A percentile compares a stretch with the other conserved stretches of the same genome.
Conservation (phyloP, 1,140 invertebrate genomes). For the Trypoxylus dichotomus region DNA sequence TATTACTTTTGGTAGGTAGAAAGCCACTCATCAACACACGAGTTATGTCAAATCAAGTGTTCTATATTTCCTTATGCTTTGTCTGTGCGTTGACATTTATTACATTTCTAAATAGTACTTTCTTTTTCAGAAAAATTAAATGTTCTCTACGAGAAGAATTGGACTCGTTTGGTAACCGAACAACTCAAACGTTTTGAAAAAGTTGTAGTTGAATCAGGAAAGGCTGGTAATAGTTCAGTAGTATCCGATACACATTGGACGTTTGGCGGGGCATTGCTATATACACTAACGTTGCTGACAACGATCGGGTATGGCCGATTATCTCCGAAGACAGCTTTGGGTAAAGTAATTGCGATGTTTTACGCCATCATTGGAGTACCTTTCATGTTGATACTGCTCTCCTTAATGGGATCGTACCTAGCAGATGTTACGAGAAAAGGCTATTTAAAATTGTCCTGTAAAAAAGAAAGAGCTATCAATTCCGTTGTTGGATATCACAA, state of each 20-base stretch:
- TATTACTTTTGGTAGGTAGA: too few species aligned
- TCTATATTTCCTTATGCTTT: too few species aligned
- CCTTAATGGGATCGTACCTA: slow-evolving; percentile 80
- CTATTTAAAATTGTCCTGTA: slow-evolving; percentile 69
- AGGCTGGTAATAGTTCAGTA: slow-evolving; percentile 45
- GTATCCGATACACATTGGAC: slow-evolving; percentile 64
- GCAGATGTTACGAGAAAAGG: slow-evolving; percentile 72
- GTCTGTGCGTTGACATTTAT: too few species aligned
- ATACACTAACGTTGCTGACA: slow-evolving; percentile 81
- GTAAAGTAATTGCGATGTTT: slow-evolving; percentile 82
- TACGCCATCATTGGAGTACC: slow-evolving; percentile 86
- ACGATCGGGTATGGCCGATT: slow-evolving; percentile 81
- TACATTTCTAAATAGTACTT: not conserved
- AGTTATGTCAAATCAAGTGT: too few species aligned
- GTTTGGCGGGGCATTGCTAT: slow-evolving; percentile 77
- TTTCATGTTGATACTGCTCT: slow-evolving; percentile 82
- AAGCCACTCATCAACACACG: too few species aligned
- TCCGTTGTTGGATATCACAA: slow-evolving; percentile 49
- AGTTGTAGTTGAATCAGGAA: slow-evolving; percentile 72
- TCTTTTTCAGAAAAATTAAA: slow-evolving; percentile 70
- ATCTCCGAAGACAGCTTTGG: slow-evolving; percentile 73
- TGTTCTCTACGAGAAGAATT: slow-evolving; percentile 81
- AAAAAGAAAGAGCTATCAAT: slow-evolving; percentile 47
- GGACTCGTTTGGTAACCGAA: slow-evolving; percentile 74
- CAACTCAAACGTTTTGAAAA: slow-evolving; percentile 77